Evolutionary conservation across 1,140 invertebrate genomes (phyloP), one percentile per base, ranked within the genome.

Genomic region (Euglossa dilemma): DNA sequence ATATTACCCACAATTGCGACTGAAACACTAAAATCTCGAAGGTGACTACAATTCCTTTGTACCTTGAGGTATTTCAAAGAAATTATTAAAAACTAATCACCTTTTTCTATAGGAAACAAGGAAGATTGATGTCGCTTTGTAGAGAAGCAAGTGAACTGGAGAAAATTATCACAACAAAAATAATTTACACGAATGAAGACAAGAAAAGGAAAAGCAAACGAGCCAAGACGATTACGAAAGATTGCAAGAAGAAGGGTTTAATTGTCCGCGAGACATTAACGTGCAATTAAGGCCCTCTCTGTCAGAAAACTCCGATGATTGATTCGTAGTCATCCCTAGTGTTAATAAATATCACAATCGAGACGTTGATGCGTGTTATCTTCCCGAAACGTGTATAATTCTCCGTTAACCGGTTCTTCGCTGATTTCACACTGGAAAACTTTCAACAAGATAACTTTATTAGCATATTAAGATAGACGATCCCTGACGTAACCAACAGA

Each of bases 361-460:
- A 20, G 9, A 16, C n/a, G 43, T 20, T 45, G 43, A 12, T 23
- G 18, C 11, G 28, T 52, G 28, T 28, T 74, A 73, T 74, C 36
- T 36, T 74, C 36, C n/a, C 28, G 20, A 12, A 16, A 2, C 50
- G 14, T 11, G 6, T 3, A 11, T 16, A 14, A 47, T 11, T n/a
- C 18, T 28, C 36, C 7, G 18, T 61, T 43, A 81, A 81, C 79
- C 71, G 71, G 52, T 74, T 75, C 25, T 12, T 6, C 28, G 2
- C 43, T n/a, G 36, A 3, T 57, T 57, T 28, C 6, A 12, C 2
- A 45, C 20, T 61, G 56, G 66, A 79, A 71, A 61, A 61, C 66
- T 70, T 79, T 61, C 36, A 6, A 50, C 25, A 0, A 28, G 56
- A 71, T 79, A 79, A 16, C 45, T 28, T 23, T 67, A 77, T 77